phyloP scores from a whole-genome alignment of 2,888 invertebrate genomes.

The Acanthopleura granulata region DNA sequence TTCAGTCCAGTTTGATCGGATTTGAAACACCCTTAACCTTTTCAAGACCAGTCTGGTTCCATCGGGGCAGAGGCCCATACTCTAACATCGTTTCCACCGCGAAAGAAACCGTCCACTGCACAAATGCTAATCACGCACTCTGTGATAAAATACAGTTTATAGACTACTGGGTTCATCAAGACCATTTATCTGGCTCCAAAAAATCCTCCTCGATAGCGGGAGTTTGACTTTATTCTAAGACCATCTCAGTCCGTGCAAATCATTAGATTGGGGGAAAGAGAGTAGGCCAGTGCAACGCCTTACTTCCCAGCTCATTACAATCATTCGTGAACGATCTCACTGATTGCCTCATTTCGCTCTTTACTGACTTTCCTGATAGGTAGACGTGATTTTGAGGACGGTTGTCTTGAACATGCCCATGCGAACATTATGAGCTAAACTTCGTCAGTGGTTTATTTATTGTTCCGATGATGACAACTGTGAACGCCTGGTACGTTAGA shows the following conservation, averaged over 20 bases:
- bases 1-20: background rate
- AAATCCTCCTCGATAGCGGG: background rate
- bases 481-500: no score
- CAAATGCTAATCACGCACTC: background rate
- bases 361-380: background rate
- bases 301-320: background rate
- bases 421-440: background rate
- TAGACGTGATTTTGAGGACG: background rate
- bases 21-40: background rate
- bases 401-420: background rate
- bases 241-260: background rate
- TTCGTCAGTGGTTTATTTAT: background rate
- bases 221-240: background rate
- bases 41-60: no score
- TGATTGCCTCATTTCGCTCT: conserved; percentile 4
- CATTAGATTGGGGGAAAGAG: background rate
- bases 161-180: background rate
- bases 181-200: conserved; percentile 6
- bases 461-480: background rate
- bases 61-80: no score
- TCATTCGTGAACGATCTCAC: no score
- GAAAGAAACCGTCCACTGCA: conserved; percentile 1
- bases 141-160: background rate
- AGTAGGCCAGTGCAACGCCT: background rate
- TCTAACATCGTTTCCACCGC: background rate